phyloP scores from a whole-genome alignment of 2,888 invertebrate species.

The Lepetodrilus schrolli region DNA sequence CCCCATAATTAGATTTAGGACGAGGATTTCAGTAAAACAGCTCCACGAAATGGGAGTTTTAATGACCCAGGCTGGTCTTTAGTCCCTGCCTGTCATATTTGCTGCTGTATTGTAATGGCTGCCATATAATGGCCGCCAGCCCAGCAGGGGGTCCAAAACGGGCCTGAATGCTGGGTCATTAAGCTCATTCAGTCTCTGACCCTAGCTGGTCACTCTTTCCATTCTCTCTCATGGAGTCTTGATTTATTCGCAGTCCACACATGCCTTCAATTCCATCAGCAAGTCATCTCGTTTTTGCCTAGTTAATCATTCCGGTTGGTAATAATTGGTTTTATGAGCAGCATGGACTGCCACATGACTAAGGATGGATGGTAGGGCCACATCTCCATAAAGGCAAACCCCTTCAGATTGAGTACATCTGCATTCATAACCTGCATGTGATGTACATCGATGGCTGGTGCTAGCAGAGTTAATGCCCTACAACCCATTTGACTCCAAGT shows the following conservation, averaged over 20 bases:
- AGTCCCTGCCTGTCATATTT: neutral
- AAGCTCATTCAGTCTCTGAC: neutral
- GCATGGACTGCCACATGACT: slow-evolving; percentile 1
- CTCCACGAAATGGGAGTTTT: neutral
- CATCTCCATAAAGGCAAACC: neutral
- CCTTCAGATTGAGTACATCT: neutral
- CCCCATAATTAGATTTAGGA: neutral
- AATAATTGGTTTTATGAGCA: slow-evolving; percentile 3
- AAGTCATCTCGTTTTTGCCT: neutral
- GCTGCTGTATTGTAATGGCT: neutral
- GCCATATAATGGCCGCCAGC: neutral
- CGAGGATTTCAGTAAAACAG: neutral
- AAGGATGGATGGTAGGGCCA: neutral
- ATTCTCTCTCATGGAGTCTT: neutral
- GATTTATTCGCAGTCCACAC: slow-evolving; percentile 5
- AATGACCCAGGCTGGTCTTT: neutral
- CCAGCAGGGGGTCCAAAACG: neutral
- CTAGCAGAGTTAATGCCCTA: too few species aligned
- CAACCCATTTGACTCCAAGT: too few species aligned
- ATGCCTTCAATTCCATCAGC: slow-evolving; percentile 14
- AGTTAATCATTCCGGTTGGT: neutral
- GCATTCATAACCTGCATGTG: neutral
- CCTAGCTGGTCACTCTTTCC: neutral
- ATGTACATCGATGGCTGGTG: too few species aligned
- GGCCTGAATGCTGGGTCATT: neutral